These are phyloP conservation scores for Ctenochaetus hawaiiensis DNA, from an alignment of 2,797 vertebrate genomes.

Conservation along the genomic window DNA sequence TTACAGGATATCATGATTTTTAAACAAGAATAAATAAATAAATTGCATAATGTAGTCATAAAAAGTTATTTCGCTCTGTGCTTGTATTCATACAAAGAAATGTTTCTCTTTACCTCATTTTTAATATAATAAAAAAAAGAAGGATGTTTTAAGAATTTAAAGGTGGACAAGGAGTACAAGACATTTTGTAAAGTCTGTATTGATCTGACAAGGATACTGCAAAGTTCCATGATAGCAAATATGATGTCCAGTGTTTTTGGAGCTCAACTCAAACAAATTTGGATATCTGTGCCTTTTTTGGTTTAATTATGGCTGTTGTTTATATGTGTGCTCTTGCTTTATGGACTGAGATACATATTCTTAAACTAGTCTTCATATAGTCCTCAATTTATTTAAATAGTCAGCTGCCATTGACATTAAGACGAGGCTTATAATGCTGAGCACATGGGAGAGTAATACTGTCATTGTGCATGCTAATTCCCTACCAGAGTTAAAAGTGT, in stretches of 20 bases:
- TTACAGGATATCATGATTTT: neutral
- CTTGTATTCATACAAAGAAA: neutral
- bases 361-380: neutral
- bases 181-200: too few relatives aligned
- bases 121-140: neutral
- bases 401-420: slow-evolving; percentile 42
- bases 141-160: neutral
- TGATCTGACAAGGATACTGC: too few relatives aligned
- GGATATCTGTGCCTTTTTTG: too few relatives aligned
- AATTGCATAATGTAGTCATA: neutral
- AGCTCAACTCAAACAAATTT: too few relatives aligned
- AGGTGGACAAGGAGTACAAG: neutral
- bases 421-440: slow-evolving; percentile 47
- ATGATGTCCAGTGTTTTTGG: too few relatives aligned
- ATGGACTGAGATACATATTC: slow-evolving; percentile 14
- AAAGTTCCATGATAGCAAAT: too few relatives aligned
- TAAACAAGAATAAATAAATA: too few relatives aligned
- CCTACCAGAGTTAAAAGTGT: slow-evolving; percentile 34
- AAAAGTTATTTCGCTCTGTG: neutral
- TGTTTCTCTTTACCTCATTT: neutral
- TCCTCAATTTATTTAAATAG: slow-evolving; percentile 26
- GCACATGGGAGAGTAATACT: slow-evolving; percentile 45
- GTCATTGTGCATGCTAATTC: slow-evolving; percentile 61
- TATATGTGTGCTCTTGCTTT: neutral
- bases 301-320: too few relatives aligned